Percentiles rank a stretch among this genome's conserved stretches.
These are phyloP conservation scores for Microtus oregoni DNA, from an alignment of 2,113 vertebrate genomes.

Conservation along the genomic window DNA sequence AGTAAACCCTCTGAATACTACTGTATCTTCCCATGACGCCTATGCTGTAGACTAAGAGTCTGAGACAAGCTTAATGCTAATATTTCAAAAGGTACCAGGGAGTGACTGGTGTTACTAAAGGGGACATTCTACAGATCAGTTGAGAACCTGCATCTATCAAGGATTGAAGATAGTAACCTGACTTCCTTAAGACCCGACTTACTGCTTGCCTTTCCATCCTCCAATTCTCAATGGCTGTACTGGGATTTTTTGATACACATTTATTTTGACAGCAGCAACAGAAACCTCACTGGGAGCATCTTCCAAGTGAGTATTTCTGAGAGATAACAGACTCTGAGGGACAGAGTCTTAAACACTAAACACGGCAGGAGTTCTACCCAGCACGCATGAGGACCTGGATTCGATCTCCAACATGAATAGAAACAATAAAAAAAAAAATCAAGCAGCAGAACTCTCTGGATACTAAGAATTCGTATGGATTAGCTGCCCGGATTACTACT, in stretches of 20 bases:
- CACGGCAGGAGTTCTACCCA: neutral
- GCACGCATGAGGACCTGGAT: neutral
- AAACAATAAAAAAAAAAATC: neutral
- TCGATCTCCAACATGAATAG: neutral
- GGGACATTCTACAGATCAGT: neutral
- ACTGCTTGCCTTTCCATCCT: conserved; percentile 42
- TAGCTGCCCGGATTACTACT: conserved; percentile 42
- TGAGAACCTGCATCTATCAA: conserved; percentile 5
- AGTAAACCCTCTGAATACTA: conserved; percentile 44
- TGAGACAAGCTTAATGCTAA: neutral
- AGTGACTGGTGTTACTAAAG: neutral
- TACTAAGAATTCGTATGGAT: conserved; percentile 19
- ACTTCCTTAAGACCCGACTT: neutral
- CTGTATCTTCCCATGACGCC: conserved; percentile 41
- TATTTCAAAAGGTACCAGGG: neutral
- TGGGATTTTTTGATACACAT: conserved; percentile 37
- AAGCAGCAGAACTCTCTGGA: conserved; percentile 14
- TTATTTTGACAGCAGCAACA: conserved; percentile 13
- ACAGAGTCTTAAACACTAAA: conserved; percentile 41
- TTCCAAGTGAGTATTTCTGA: conserved; percentile 53
- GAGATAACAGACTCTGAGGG: neutral
- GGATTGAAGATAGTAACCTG: neutral
- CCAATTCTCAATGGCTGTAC: conserved; percentile 24
- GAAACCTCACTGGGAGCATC: conserved; percentile 1
- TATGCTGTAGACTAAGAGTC: conserved; percentile 18